Percentiles rank a stretch among this genome's conserved stretches.
These are phyloP conservation scores for Odobenus rosmarus DNA, from an alignment of 2,113 vertebrate genomes.

Conservation along the genomic window DNA sequence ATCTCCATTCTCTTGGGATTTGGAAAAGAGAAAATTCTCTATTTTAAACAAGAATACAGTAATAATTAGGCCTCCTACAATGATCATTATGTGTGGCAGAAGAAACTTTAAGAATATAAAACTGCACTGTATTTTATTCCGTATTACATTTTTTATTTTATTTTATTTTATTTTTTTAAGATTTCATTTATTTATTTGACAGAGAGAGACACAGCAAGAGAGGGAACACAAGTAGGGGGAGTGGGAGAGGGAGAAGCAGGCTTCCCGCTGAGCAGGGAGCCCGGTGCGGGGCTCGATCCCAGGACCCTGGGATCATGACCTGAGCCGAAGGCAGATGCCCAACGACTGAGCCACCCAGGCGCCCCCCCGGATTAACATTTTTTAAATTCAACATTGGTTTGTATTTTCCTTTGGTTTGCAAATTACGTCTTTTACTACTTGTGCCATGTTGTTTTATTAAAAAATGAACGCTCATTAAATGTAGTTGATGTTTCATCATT, in stretches of 20 bases:
- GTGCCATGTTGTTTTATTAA: neutral
- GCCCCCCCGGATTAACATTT: constrained; percentile 16
- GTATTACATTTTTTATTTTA: constrained; percentile 13
- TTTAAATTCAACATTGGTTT: constrained; percentile 29
- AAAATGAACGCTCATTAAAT: neutral
- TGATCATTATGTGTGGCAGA: neutral
- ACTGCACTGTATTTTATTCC: neutral
- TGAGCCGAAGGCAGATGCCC: too few species aligned
- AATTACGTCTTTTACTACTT: neutral
- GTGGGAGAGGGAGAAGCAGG: too few species aligned
- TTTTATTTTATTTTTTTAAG: too few species aligned
- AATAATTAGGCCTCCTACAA: neutral
- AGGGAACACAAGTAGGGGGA: too few species aligned
- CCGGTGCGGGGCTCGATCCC: too few species aligned
- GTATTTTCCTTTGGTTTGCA: neutral
- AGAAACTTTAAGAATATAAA: constrained; percentile 39
- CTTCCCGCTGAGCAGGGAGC: too few species aligned
- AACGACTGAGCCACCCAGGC: too few species aligned
- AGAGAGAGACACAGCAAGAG: too few species aligned
- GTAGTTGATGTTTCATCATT: neutral
- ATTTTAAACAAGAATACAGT: neutral
- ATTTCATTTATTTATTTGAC: too few species aligned
- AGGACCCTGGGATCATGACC: too few species aligned
- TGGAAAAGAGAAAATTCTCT: constrained; percentile 20
- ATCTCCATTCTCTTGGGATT: constrained; percentile 12